These are phyloP conservation scores for Drosophila prostipennis DNA, from an alignment of 2,888 invertebrate species.

Conservation along the genomic window DNA sequence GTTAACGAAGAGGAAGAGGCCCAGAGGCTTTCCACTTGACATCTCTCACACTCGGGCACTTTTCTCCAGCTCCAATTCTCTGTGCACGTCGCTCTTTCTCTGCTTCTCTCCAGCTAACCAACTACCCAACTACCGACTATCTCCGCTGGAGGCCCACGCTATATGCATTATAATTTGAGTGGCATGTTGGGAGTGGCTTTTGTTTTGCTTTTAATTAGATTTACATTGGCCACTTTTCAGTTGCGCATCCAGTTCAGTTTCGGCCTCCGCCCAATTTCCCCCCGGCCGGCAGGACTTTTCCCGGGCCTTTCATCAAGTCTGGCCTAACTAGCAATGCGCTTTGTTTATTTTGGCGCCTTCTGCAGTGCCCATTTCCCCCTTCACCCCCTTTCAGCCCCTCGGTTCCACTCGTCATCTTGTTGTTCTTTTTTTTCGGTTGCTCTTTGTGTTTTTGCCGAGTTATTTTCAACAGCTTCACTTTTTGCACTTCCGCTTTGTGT, in stretches of 20 bases:
- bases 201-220: conserved; percentile 80
- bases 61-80: conserved; percentile 2
- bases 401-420: conserved; percentile 9
- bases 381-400: not conserved
- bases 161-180: conserved; percentile 77
- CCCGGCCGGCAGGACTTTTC: conserved; percentile 16
- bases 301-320: conserved; percentile 47
- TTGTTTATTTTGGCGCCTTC: conserved; percentile 77
- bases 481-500: conserved; percentile 80
- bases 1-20: conserved; percentile 28
- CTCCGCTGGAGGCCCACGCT: conserved; percentile 43
- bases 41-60: conserved; percentile 3
- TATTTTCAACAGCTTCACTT: conserved; percentile 78
- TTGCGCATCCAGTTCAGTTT: conserved; percentile 50
- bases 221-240: conserved; percentile 81
- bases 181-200: conserved; percentile 80
- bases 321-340: conserved; percentile 71
- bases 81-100: conserved; percentile 4
- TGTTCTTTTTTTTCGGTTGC: conserved; percentile 26
- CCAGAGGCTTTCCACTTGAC: conserved; percentile 31
- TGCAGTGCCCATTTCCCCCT: conserved; percentile 42
- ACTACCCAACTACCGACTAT: not conserved
- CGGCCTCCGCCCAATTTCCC: conserved; percentile 41
- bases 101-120: not conserved
- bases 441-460: conserved; percentile 54